These are phyloP conservation scores for Raja brachyura DNA, from an alignment of 2,113 vertebrate genomes.

Conservation along the genomic window DNA sequence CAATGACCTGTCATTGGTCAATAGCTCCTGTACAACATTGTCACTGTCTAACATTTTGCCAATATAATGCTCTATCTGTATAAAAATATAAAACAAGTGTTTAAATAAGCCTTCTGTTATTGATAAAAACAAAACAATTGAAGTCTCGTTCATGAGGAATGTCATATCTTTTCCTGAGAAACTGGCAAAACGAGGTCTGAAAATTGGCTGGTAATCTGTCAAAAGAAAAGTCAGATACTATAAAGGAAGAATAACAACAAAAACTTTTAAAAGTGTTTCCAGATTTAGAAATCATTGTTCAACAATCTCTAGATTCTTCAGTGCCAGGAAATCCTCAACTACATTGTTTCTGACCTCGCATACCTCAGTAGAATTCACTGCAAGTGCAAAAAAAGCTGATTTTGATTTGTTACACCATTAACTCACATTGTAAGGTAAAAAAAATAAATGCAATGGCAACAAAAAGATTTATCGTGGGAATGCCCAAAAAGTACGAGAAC, in stretches of 20 bases:
- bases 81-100: no score
- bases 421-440: not conserved
- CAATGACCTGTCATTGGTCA: no score
- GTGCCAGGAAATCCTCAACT: not conserved
- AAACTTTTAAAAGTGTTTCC: not conserved
- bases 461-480: no score
- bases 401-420: not conserved
- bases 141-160: not conserved
- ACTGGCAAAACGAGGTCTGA: not conserved
- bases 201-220: not conserved
- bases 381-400: not conserved
- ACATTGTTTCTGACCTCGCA: not conserved
- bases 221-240: not conserved
- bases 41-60: no score
- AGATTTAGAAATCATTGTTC: not conserved
- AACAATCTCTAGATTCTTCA: not conserved
- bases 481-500: not conserved
- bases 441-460: no score
- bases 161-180: not conserved
- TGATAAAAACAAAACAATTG: no score
- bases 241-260: not conserved
- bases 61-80: no score
- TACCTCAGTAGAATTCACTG: not conserved
- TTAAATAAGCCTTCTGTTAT: no score
- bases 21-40: no score